A percentile compares a stretch with the other conserved stretches of the same genome.
phyloP scores from a whole-genome alignment of 2,888 invertebrate species.

The Zeuzera pyrina region DNA sequence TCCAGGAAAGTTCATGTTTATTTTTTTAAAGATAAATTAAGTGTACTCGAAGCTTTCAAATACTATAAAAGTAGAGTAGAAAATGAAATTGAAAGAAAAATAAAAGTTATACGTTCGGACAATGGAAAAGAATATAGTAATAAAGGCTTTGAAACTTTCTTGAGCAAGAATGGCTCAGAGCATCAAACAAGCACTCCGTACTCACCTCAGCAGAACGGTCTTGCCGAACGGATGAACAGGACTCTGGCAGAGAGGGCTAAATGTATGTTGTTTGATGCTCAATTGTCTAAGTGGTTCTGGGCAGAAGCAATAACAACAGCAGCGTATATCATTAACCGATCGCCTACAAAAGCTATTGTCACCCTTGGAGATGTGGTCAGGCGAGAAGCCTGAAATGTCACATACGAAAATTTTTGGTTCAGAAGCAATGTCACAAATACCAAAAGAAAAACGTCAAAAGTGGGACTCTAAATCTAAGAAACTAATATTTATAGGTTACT shows the following conservation, averaged over 20 bases:
- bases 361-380: slow-evolving; percentile 9
- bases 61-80: slow-evolving; percentile 14
- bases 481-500: slow-evolving; percentile 10
- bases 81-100: slow-evolving; percentile 10
- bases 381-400: slow-evolving; percentile 7
- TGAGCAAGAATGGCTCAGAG: slow-evolving; percentile 19
- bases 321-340: slow-evolving; percentile 13
- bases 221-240: slow-evolving; percentile 24
- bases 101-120: slow-evolving; percentile 14
- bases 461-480: slow-evolving; percentile 8
- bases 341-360: slow-evolving; percentile 5
- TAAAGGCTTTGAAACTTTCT: slow-evolving; percentile 9
- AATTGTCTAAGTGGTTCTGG: slow-evolving; percentile 14
- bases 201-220: slow-evolving; percentile 29
- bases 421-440: slow-evolving; percentile 7
- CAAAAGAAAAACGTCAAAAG: slow-evolving; percentile 8
- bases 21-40: slow-evolving; percentile 13
- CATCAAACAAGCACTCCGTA: slow-evolving; percentile 22
- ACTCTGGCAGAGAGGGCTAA: slow-evolving; percentile 16
- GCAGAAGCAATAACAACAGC: slow-evolving; percentile 16
- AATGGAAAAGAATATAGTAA: slow-evolving; percentile 17
- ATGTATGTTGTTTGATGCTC: slow-evolving; percentile 15
- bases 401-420: slow-evolving; percentile 10
- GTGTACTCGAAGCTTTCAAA: slow-evolving; percentile 9
- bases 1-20: slow-evolving; percentile 13